phyloP scores from a whole-genome alignment of 2,113 vertebrate species.

The Anoplopoma fimbria region DNA sequence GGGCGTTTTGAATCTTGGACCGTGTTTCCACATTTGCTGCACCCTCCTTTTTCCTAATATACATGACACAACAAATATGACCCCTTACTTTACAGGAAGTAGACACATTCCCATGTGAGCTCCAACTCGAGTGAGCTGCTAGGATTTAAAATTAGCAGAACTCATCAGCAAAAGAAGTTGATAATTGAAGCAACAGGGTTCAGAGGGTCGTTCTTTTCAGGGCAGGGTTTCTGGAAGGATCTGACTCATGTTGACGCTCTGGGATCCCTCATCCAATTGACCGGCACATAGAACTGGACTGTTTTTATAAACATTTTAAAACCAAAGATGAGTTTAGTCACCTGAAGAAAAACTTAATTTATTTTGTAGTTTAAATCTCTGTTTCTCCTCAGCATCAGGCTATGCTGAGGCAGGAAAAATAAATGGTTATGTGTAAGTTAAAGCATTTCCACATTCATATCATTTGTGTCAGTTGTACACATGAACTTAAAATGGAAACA shows the following conservation, averaged over 20 bases:
- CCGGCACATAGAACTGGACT: neutral
- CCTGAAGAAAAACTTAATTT: neutral
- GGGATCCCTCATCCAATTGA: neutral
- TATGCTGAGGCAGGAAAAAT: neutral
- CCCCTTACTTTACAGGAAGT: neutral
- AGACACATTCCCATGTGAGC: neutral
- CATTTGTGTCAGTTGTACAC: neutral
- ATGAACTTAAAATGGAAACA: constrained; percentile 8
- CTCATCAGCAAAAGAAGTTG: constrained; percentile 23
- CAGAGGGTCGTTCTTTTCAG: constrained; percentile 27
- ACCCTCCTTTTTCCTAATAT: neutral
- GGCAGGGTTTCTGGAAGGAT: constrained; percentile 42
- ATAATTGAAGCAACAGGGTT: constrained; percentile 30
- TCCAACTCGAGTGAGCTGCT: neutral
- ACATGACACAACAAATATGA: neutral
- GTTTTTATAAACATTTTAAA: constrained; percentile 27
- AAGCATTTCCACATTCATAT: neutral
- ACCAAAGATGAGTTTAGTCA: neutral
- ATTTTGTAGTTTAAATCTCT: neutral
- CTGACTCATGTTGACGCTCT: constrained; percentile 16
- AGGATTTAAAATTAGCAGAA: constrained; percentile 16
- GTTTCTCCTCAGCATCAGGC: neutral
- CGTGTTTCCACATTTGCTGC: constrained; percentile 25
- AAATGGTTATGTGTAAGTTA: neutral
- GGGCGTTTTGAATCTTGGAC: constrained; percentile 3